Base-by-base conservation (phyloP, 2,888 invertebrate genomes). In the Lasiommata megera region DNA sequence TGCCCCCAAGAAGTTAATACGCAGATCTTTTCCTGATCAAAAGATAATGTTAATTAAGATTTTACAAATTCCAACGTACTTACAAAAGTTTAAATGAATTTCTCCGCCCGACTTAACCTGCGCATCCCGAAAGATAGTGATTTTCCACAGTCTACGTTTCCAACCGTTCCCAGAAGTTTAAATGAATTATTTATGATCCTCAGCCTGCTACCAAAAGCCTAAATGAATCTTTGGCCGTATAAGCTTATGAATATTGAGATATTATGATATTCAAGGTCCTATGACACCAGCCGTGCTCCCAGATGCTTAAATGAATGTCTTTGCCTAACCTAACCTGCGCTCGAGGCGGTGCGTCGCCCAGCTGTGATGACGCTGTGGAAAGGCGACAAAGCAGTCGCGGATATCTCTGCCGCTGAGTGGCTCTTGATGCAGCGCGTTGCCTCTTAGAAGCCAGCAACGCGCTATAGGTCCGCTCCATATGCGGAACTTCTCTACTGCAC, bases 311-410 rank as follows among this genome's bases (percentile, higher is more conserved):
- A 55, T n/a, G 18, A 43, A 54, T 46, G 37, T 43, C n/a, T 9
- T 56, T 50, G 28, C 74, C 88, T 85, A 76, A 88, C 89, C 89
- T 88, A 86, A 90, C 89, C 89, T 90, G 86, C 79, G 88, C 84
- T 79, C 87, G 73, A 29, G 85, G 80, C 50, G 82, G 84, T 66
- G 82, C 83, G 66, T 87, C 89, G 61, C 77, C 84, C 16, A 88
- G 75, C 60, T 85, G 84, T 6, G 88, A 82, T 50, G 86, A 82
- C 46, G 85, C 88, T 5, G 87, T 86, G n/a, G 85, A 84, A 0
- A 84, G 76, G 0, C 87, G 71, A 52, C 79, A 80, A 51, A 88
- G 71, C 9, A 81, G 75, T 0, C 82, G 80, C 1, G 81, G 71
- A 18, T 77, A 40, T 14, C 50, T 36, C 38, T 58, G 52, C 3